A percentile compares a stretch with the other conserved stretches of the same genome.
Evolutionary conservation across 2,888 invertebrate genomes (phyloP).

Genomic region (Stenichneumon culpator): DNA sequence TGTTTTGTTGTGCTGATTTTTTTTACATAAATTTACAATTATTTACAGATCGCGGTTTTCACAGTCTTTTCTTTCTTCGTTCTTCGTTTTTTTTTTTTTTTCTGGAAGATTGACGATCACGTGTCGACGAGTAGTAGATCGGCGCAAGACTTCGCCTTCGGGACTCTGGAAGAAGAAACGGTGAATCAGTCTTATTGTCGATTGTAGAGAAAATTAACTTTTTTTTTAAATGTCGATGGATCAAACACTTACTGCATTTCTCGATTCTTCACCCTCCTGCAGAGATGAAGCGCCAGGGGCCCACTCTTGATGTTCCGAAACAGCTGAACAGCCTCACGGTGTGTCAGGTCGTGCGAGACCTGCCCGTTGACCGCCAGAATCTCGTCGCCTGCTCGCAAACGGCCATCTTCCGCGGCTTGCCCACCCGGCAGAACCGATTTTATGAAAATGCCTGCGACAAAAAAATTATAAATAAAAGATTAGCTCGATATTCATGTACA

Average conservation of each 20-base stretch:
- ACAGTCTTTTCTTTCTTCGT: constrained; percentile 47
- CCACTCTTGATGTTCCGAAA: constrained; percentile 93
- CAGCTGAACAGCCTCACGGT: constrained; percentile 92
- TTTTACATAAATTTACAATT: constrained; percentile 69
- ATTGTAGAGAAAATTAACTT: background rate
- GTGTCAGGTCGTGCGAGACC: constrained; percentile 92
- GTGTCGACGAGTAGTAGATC: constrained; percentile 89
- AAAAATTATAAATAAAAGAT: background rate
- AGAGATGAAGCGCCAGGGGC: constrained; percentile 91
- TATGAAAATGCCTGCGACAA: constrained; percentile 89
- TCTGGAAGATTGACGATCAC: constrained; percentile 79
- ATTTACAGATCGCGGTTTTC: constrained; percentile 60
- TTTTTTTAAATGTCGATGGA: background rate
- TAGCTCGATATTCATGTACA: background rate
- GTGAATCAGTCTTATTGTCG: background rate
- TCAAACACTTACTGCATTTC: constrained; percentile 83
- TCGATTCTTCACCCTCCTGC: constrained; percentile 87
- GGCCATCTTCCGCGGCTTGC: constrained; percentile 93
- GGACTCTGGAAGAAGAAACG: constrained; percentile 86
- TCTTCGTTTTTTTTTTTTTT: constrained; percentile 1
- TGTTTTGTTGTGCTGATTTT: constrained; percentile 20
- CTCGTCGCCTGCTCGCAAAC: constrained; percentile 94
- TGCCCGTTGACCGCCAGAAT: constrained; percentile 93
- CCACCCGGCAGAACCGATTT: constrained; percentile 94
- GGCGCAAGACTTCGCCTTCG: constrained; percentile 91